These are phyloP conservation scores for Dasypus novemcinctus DNA, from an alignment of 2,113 vertebrate species.

Conservation along the genomic window DNA sequence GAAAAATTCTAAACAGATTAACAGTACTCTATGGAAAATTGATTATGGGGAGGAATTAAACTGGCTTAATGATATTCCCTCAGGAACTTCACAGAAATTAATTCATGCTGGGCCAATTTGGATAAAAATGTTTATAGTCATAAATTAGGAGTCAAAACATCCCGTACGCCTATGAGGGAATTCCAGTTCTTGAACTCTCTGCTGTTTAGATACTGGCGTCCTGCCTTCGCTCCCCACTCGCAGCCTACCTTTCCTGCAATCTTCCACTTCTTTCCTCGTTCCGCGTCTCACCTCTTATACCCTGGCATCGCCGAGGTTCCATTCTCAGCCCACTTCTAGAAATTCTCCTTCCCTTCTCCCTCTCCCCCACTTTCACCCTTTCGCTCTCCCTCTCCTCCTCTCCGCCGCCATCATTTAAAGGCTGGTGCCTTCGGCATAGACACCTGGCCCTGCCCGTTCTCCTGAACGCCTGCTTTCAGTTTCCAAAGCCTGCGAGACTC, in stretches of 20 bases:
- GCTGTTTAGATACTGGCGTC: not conserved
- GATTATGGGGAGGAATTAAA: slow-evolving; percentile 70
- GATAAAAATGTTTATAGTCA: slow-evolving; percentile 70
- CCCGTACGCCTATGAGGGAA: not conserved
- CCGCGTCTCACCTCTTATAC: not conserved
- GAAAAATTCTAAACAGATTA: slow-evolving; percentile 67
- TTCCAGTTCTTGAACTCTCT: not conserved
- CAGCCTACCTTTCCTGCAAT: too few relatives aligned
- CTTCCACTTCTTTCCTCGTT: not conserved
- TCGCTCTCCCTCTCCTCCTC: fast-evolving
- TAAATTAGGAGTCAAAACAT: slow-evolving; percentile 50
- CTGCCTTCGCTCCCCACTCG: not conserved
- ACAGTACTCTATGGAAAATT: slow-evolving; percentile 65
- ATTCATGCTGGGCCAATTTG: slow-evolving; percentile 63
- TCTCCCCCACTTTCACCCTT: not conserved
- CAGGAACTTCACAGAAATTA: slow-evolving; percentile 74
- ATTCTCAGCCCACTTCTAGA: not conserved
- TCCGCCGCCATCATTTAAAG: fast-evolving
- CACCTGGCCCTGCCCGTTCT: not conserved
- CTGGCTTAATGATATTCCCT: slow-evolving; percentile 68
- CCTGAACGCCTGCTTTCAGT: not conserved
- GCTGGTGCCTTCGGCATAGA: not conserved
- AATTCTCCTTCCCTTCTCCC: not conserved
- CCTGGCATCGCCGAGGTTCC: not conserved
- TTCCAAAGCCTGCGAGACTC: not conserved